These are phyloP conservation scores for Bruchidius siliquastri DNA, from an alignment of 2,888 invertebrate genomes.

Conservation along the genomic window DNA sequence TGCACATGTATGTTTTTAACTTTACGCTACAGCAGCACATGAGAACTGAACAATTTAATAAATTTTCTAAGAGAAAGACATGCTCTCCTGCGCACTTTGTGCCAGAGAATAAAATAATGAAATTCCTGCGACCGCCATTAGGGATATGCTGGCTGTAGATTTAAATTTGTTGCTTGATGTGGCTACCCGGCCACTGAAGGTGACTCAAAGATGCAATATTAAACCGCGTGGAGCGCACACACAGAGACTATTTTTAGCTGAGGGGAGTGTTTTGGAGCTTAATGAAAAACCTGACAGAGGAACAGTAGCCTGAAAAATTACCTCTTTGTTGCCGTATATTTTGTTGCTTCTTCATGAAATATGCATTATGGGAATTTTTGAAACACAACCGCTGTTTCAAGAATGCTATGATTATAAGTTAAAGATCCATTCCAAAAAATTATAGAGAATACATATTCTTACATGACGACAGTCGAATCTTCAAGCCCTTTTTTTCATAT, in stretches of 20 bases:
- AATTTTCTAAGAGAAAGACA: neutral
- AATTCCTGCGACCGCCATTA: neutral
- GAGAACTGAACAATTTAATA: neutral
- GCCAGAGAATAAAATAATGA: neutral
- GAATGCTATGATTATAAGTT: too few species aligned
- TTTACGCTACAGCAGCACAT: too few species aligned
- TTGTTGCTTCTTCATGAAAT: neutral
- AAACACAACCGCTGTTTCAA: too few species aligned
- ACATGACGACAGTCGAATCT: too few species aligned
- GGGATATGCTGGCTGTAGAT: neutral
- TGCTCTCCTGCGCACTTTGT: neutral
- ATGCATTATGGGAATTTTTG: neutral
- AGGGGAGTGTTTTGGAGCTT: neutral
- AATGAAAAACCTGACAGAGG: neutral
- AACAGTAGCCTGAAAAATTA: neutral
- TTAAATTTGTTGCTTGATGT: neutral
- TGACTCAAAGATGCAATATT: neutral
- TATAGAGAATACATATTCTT: too few species aligned
- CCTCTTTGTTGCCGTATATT: neutral
- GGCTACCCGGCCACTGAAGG: neutral
- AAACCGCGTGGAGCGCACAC: neutral
- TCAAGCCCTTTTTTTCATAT: too few species aligned
- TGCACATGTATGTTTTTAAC: too few species aligned
- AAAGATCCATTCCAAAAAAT: too few species aligned
- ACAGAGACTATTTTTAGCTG: neutral